Base-by-base conservation (phyloP, 2,797 vertebrate genomes). In the Ambastaia sidthimunki region DNA sequence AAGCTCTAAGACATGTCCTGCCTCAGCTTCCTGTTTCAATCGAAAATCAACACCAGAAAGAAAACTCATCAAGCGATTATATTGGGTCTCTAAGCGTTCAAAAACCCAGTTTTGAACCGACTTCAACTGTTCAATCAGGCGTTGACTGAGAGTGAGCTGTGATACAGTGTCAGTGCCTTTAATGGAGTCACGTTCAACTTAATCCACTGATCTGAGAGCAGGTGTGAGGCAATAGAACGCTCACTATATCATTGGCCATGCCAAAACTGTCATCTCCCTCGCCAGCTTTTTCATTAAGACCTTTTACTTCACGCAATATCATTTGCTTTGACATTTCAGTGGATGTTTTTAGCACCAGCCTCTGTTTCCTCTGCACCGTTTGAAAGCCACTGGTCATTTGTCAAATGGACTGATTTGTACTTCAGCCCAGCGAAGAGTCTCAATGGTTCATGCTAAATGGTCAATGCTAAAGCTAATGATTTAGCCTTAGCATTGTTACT, bases 211-310 rank as follows among this genome's bases (percentile, higher is more conserved):
- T 70, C 82, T 80, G 55, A 75, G 59, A 48, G 50, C 74, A 81
- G 79, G 73, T 76, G 82, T 83, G 59, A 83, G 34, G 67, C 66
- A 75, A 54, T 48, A 50, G 63, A 69, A 63, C 15, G 31, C 71
- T 52, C 82, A 76, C 65, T 83, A 80, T 76, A 83, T 80, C 78
- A 80, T 63, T 28, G 15, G 44, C 73, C 67, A 21, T 76, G 77
- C 78, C 82, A 93, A 92, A 90, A 88, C 90, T 87, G 86, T 89
- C 87, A 92, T 91, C 91, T 91, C 80, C 89, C 80, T 79, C 19
- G 84, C 88, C 86, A 87, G 89, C 89, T 87, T 91, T 92, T 94
- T 91, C 88, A 92, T 92, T 91, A 88, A 90, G 89, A 73, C 90
- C 90, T 93, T 91, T 91, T 90, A 90, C 90, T 92, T 89, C 89